A percentile compares a stretch with the other conserved stretches of the same genome.
Conservation (phyloP, 2,888 invertebrate species). For the Clistopyga incitator region DNA sequence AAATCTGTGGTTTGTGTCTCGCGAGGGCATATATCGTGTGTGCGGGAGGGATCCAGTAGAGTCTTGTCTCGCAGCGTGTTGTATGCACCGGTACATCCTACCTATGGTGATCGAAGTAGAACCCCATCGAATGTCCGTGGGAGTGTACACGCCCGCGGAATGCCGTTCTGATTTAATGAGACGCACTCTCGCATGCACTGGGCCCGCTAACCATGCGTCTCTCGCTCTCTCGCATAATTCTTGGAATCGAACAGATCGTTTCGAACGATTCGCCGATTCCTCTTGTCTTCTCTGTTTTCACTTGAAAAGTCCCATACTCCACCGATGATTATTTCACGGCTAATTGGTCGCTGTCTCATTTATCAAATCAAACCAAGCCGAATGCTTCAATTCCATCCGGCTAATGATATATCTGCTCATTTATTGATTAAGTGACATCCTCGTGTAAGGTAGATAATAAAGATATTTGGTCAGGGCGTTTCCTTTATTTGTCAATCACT, state of each 20-base stretch:
- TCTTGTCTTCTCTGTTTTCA: background rate
- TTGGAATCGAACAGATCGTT: slow-evolving; percentile 31
- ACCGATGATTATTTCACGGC: background rate
- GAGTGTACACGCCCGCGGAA: slow-evolving; percentile 84
- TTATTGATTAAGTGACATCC: too few species aligned
- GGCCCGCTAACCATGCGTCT: slow-evolving; percentile 29
- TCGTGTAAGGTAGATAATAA: too few species aligned
- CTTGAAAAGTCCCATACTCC: background rate
- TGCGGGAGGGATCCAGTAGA: slow-evolving; percentile 69
- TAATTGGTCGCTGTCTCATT: slow-evolving; percentile 4
- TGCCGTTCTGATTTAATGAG: slow-evolving; percentile 84
- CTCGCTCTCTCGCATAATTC: slow-evolving; percentile 52
- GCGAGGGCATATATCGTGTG: slow-evolving; percentile 40
- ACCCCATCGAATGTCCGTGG: slow-evolving; percentile 83
- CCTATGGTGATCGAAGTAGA: slow-evolving; percentile 83
- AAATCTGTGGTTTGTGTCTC: slow-evolving; percentile 45
- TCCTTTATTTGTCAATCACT: too few species aligned
- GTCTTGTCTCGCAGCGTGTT: slow-evolving; percentile 84
- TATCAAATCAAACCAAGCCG: background rate
- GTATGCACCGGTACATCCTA: slow-evolving; percentile 80
- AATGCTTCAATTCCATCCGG: background rate
- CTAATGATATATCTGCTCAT: background rate
- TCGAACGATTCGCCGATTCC: slow-evolving; percentile 21
- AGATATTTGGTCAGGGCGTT: too few species aligned
- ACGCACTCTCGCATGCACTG: slow-evolving; percentile 64